phyloP scores from a whole-genome alignment of 1,140 invertebrate species.

The Drosophila erecta region DNA sequence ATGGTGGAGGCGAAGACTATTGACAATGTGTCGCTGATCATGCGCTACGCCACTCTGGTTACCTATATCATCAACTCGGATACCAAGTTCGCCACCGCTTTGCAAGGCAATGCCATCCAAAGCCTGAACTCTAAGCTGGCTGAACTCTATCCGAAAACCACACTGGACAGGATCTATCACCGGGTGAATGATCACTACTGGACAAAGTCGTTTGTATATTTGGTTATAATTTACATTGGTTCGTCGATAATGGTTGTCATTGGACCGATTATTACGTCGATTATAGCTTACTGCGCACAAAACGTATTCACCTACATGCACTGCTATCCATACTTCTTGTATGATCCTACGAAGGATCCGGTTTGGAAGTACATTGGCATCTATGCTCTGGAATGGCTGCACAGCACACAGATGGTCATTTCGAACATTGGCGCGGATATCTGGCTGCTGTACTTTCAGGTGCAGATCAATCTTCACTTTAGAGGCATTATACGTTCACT shows the following conservation, averaged over 20 bases:
- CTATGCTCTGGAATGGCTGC: conserved; percentile 44
- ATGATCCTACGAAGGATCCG: conserved; percentile 26
- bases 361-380: conserved; percentile 45
- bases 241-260: conserved; percentile 48
- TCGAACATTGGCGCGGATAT: conserved; percentile 53
- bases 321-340: conserved; percentile 51
- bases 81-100: conserved; percentile 47
- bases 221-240: conserved; percentile 31
- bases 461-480: conserved; percentile 65
- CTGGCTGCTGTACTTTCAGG: conserved; percentile 55
- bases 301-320: conserved; percentile 43
- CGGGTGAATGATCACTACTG: conserved; percentile 57
- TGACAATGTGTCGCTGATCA: conserved; percentile 17
- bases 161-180: conserved; percentile 11
- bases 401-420: conserved; percentile 50
- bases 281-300: neutral
- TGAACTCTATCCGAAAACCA: conserved; percentile 34
- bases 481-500: conserved; percentile 38
- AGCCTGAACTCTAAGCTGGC: conserved; percentile 32
- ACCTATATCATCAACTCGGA: conserved; percentile 56
- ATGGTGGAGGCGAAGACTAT: conserved; percentile 38
- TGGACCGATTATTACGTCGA: conserved; percentile 34
- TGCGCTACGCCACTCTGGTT: conserved; percentile 50
- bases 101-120: conserved; percentile 23
- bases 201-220: conserved; percentile 10